Evolutionary conservation across 1,140 invertebrate species (phyloP), one percentile per base, ranked within the genome.

Genomic region (Agrypnia vestita): DNA sequence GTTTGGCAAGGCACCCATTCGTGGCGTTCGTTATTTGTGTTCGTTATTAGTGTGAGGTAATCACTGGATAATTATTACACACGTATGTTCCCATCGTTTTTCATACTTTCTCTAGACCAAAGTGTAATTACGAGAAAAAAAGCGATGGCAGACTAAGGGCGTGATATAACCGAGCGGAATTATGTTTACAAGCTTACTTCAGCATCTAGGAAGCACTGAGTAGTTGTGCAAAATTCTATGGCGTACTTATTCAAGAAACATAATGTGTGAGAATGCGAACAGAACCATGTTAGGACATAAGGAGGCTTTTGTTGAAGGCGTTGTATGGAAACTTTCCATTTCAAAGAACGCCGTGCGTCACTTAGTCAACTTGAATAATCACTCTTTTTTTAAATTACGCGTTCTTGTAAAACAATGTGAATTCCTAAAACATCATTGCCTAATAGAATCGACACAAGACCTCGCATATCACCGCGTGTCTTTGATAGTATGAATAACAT

Each of bases 311-410:
- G 25, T 35, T 35, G 25, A 35, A 35, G 1, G 25, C 6, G 11
- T 71, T 25, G 21, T 61, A 43, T 43, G n/a, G 46, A 59, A 73
- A 73, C 64, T 69, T 69, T 69, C 64, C 64, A 47, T 69, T 62
- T 46, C 44, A 69, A 69, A 47, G 12, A 47, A 69, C n/a, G 43
- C 44, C 44, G 64, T 46, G n/a, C 62, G 35, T 69, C 64, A 69
- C 35, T 47, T n/a, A 69, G 44, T n/a, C n/a, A n/a, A n/a, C n/a
- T n/a, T n/a, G 35, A 69, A 69, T 17, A 47, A 15, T 69, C 46
- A 46, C 0, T 47, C 10, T 69, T 69, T 69, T 46, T 47, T 69
- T 11, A 69, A 69, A 69, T 35, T 25, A 62, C 25, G 17, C 64
- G 53, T 59, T 46, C 53, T 46, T 44, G 21, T 15, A 15, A 75